Evolutionary conservation across 1,140 invertebrate species (phyloP), one percentile per base, ranked within the genome.

Genomic region (Drosophila parabipectinata): DNA sequence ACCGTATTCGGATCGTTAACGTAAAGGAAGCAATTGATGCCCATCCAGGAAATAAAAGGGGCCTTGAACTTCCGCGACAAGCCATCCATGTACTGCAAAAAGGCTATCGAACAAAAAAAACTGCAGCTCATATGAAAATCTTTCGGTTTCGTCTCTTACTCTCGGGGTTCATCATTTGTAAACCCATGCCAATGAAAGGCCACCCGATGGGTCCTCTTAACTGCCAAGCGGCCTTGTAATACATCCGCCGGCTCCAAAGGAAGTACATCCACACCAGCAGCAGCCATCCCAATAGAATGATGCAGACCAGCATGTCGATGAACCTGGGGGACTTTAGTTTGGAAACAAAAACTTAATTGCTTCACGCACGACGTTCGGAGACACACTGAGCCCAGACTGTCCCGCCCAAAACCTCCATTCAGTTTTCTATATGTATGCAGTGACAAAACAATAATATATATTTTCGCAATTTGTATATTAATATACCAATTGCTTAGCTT

Each of bases 31-130:
- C 90, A 91, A 37, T 77, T 82, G 21, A 72, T 90, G 15, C 90
- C 90, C 90, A 91, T 91, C 90, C 90, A 91, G 18, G 90, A 90
- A 26, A 91, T 83, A 14, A 90, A 91, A 4, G 90, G 90, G 0
- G 80, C 57, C 30, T 58, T 78, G 14, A 90, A 91, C 44, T 72
- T 52, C 6, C 83, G 64, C 1, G 85, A 87, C 12, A 78, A 71
- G 5, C 57, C 47, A 4, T 79, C 69, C 90, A 91, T 81, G 50
- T 87, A 90, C 52, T 72, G 77, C 18, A 91, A 37, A 68, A 91
- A 87, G n/a, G 74, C 90, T 91, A 21, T 1, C 21, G 34, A 61
- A 21, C 44, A 57, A n/a, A 53, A 24, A 24, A 12, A 55, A 12
- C 53, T 21, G 53, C 44, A 18, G 55, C 1, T 10, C 5, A 52